Conservation (phyloP, 2,797 vertebrate genomes). For the Vipera latastei region DNA sequence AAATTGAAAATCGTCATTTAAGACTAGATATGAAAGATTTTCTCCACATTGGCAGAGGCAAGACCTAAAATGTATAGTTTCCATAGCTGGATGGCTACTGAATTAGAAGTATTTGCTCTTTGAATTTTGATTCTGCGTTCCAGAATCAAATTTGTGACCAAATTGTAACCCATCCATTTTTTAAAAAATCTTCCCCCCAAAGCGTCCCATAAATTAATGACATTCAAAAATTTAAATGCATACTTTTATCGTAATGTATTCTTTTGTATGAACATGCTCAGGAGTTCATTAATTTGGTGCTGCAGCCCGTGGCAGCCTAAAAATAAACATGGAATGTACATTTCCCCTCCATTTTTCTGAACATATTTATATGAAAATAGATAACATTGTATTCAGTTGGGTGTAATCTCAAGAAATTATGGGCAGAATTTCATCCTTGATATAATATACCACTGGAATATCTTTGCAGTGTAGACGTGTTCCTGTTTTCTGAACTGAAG, state of each 20-base stretch:
- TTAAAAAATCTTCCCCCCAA: not conserved
- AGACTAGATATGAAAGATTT: not conserved
- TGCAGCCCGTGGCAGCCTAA: not conserved
- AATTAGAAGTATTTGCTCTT: not conserved
- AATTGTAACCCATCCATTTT: not conserved
- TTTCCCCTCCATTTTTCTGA: not conserved
- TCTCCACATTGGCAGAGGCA: not conserved
- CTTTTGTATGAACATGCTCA: not conserved
- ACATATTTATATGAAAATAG: not conserved
- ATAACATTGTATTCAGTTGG: not conserved
- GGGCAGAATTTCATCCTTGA: not conserved
- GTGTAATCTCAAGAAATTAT: not conserved
- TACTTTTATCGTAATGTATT: not conserved
- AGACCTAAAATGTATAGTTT: not conserved
- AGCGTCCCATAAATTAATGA: not conserved
- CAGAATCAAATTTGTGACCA: not conserved
- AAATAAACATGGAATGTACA: not conserved
- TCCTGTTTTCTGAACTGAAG: not conserved
- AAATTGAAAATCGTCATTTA: not conserved
- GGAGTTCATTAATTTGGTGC: not conserved
- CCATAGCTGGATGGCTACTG: not conserved
- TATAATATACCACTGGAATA: not conserved
- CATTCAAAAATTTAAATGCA: not conserved
- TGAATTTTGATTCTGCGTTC: not conserved
- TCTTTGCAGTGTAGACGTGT: not conserved